Evolutionary conservation across 2,888 invertebrate genomes (phyloP).

Genomic region (Lochmaea capreae): DNA sequence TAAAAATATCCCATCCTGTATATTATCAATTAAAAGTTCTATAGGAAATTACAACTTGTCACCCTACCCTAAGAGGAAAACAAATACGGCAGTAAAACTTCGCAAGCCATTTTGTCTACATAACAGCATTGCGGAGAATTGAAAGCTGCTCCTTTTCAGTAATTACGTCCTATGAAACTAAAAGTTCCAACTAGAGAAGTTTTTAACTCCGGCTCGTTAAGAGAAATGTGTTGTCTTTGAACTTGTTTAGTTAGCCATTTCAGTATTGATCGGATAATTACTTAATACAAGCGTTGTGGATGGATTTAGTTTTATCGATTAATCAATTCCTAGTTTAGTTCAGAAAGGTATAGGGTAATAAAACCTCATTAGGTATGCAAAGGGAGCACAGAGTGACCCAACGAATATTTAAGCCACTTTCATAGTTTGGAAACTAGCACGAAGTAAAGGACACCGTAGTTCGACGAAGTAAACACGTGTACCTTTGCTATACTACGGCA

Average conservation of each 20-base stretch:
- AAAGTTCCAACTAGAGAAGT: not conserved
- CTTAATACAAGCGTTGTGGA: not conserved
- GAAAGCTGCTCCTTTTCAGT: slow-evolving; percentile 1
- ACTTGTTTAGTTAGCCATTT: not conserved
- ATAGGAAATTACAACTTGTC: slow-evolving; percentile 6
- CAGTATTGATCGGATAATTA: slow-evolving; percentile 17
- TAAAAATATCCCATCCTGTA: not conserved
- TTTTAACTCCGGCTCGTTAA: not conserved
- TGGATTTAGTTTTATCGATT: not conserved
- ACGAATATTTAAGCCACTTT: too few relatives aligned
- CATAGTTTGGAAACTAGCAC: too few relatives aligned
- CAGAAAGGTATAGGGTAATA: too few relatives aligned
- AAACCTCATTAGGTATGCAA: too few relatives aligned
- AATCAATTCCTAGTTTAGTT: not conserved
- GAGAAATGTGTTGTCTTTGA: slow-evolving; percentile 10
- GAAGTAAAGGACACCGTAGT: too few relatives aligned
- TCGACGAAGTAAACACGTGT: too few relatives aligned
- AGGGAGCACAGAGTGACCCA: too few relatives aligned
- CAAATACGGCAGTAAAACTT: slow-evolving; percentile 9
- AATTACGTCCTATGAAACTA: slow-evolving; percentile 3
- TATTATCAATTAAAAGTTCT: not conserved
- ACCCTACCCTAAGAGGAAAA: not conserved
- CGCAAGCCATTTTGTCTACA: not conserved
- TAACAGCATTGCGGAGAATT: slow-evolving; percentile 1
- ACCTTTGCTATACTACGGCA: too few relatives aligned